These are phyloP conservation scores for Gadopsis bispinosus DNA, from an alignment of 2,797 vertebrate genomes.

Conservation along the genomic window DNA sequence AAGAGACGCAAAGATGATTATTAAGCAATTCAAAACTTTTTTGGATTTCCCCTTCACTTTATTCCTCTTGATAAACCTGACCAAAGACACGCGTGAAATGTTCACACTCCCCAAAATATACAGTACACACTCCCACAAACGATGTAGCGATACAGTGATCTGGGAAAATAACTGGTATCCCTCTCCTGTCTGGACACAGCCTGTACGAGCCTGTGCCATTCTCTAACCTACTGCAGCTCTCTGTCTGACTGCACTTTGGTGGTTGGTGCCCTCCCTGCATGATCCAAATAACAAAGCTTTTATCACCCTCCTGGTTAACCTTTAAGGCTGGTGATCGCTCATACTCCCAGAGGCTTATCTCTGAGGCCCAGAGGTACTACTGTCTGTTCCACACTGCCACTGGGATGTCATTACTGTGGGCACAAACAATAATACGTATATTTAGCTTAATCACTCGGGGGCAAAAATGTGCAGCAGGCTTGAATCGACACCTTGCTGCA, in stretches of 20 bases:
- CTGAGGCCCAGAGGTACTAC: conserved; percentile 57
- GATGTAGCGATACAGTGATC: background rate
- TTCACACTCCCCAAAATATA: background rate
- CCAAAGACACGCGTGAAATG: background rate
- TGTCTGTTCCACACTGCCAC: conserved; percentile 55
- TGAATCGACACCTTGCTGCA: conserved; percentile 22
- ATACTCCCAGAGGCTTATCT: conserved; percentile 67
- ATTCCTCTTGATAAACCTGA: background rate
- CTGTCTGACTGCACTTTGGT: conserved; percentile 43
- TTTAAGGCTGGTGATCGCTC: conserved; percentile 73
- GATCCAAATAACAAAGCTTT: conserved; percentile 74
- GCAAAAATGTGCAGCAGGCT: conserved; percentile 17
- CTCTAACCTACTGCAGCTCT: conserved; percentile 24
- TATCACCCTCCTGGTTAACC: conserved; percentile 72
- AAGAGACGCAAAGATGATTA: background rate
- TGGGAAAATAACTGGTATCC: background rate
- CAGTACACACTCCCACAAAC: too few species aligned
- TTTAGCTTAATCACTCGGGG: conserved; percentile 43
- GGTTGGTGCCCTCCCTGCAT: conserved; percentile 41
- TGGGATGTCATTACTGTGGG: conserved; percentile 60
- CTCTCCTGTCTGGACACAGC: conserved; percentile 7
- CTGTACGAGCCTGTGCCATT: background rate
- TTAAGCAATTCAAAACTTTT: background rate
- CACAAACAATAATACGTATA: conserved; percentile 32
- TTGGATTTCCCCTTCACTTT: background rate